phyloP scores from a whole-genome alignment of 2,888 invertebrate genomes.

The Pammene aurita region DNA sequence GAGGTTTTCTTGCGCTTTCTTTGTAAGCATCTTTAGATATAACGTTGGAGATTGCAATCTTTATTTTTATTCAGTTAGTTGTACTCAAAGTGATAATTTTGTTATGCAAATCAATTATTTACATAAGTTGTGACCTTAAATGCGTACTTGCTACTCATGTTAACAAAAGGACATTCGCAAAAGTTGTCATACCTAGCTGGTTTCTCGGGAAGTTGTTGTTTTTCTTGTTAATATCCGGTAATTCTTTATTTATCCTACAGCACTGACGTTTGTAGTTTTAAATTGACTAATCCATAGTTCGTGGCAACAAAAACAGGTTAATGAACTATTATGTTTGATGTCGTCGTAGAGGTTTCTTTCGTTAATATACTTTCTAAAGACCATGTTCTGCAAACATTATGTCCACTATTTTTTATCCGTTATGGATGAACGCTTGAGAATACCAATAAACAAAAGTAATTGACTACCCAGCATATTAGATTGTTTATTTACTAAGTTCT shows the following conservation, averaged over 20 bases:
- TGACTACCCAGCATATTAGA: too few species aligned
- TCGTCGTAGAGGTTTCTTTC: slow-evolving; percentile 45
- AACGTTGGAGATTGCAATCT: slow-evolving; percentile 42
- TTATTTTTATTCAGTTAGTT: slow-evolving; percentile 39
- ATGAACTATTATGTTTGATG: slow-evolving; percentile 47
- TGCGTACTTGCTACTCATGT: slow-evolving; percentile 46
- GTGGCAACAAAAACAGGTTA: slow-evolving; percentile 49
- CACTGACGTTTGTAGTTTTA: not conserved
- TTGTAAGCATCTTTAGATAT: slow-evolving; percentile 45
- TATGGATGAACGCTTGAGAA: not conserved
- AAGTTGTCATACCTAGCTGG: slow-evolving; percentile 51
- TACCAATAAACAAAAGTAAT: not conserved
- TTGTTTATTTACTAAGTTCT: slow-evolving; percentile 26
- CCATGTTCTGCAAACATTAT: slow-evolving; percentile 17
- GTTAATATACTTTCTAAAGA: slow-evolving; percentile 49
- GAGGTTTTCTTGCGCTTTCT: slow-evolving; percentile 59
- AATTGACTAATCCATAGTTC: not conserved
- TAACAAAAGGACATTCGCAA: slow-evolving; percentile 62
- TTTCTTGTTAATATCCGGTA: slow-evolving; percentile 26
- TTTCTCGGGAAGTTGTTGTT: slow-evolving; percentile 48
- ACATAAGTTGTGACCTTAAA: slow-evolving; percentile 64
- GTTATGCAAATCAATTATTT: slow-evolving; percentile 45
- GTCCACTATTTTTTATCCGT: not conserved
- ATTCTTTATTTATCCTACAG: not conserved
- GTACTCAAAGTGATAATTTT: slow-evolving; percentile 13